A percentile compares a stretch with the other conserved stretches of the same genome.
These are phyloP conservation scores for Anadara kagoshimensis DNA, from an alignment of 1,140 invertebrate species.

Conservation along the genomic window DNA sequence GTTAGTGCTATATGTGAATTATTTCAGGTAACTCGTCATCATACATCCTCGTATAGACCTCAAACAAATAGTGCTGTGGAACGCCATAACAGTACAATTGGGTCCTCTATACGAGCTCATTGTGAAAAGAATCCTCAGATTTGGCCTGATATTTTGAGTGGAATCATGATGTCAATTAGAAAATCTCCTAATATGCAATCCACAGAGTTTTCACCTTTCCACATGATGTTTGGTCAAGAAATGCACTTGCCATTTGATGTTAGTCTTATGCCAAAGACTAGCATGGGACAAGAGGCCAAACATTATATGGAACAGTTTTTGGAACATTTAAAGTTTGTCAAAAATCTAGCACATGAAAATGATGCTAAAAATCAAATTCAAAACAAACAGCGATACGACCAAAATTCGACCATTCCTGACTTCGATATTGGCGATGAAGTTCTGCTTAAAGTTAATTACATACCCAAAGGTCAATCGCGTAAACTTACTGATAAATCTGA, in stretches of 20 bases:
- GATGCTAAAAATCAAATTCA: neutral
- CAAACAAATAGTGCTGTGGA: conserved; percentile 29
- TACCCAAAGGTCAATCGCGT: conserved; percentile 16
- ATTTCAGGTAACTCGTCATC: conserved; percentile 32
- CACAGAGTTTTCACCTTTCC: conserved; percentile 34
- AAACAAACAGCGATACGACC: conserved; percentile 14
- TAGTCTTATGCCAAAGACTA: conserved; percentile 28
- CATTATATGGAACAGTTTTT: conserved; percentile 17
- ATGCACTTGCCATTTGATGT: conserved; percentile 38
- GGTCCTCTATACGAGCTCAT: conserved; percentile 6
- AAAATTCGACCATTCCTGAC: conserved; percentile 10
- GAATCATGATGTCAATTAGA: conserved; percentile 34
- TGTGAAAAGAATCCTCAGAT: conserved; percentile 31
- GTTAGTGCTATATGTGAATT: conserved; percentile 43
- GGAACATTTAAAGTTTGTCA: conserved; percentile 10
- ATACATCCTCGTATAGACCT: conserved; percentile 31
- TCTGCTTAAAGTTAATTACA: conserved; percentile 10
- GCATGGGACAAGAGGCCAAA: conserved; percentile 14
- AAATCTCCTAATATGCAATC: conserved; percentile 33
- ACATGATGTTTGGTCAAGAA: conserved; percentile 35
- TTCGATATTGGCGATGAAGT: conserved; percentile 24
- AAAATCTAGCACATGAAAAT: conserved; percentile 30
- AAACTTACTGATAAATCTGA: conserved; percentile 38
- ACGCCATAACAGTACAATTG: conserved; percentile 5
- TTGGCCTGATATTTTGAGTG: conserved; percentile 23